Base-by-base conservation (phyloP, 2,888 invertebrate species). In the Drosophila buzzatii region DNA sequence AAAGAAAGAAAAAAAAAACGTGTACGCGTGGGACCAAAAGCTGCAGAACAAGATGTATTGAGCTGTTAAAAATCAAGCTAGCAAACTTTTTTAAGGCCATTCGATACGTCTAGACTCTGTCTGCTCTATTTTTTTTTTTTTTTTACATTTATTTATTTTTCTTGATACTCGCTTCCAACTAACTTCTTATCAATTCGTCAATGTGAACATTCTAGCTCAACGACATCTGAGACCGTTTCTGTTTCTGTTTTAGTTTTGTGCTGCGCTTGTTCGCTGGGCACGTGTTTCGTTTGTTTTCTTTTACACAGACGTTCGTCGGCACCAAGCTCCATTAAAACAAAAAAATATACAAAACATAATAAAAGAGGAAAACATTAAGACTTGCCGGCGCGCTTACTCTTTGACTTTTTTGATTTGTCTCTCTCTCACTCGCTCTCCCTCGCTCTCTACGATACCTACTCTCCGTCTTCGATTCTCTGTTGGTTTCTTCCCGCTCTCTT, bases 201-300 rank as follows among this genome's bases (percentile, higher is more conserved):
- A 62, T 45, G 60, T 16, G 41, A 45, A 8, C 23, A 33, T 35
- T 51, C 16, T 10, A 16, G 49, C n/a, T 60, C 53, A n/a, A 57
- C 53, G 49, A 64, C 57, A 61, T 57, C 47, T 55, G 63, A 39
- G 57, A 59, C 76, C 44, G 56, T 61, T 55, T 59, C 23, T 64
- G 53, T 76, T 80, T 31, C 23, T 64, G 53, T 76, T 80, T 31
- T 65, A 45, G 45, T 55, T 65, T 42, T n/a, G 14, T 35, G 51
- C 47, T 67, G 16, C 41, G 53, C 58, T 70, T 67, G 61, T 59
- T 71, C 60, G 35, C 41, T 81, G 78, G 62, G 78, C 78, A 78
- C 79, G 78, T 81, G 78, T 78, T 68, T 76, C 56, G 42, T 59
- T 70, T 76, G 63, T 65, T 68, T 62, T 64, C 35, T 66, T 56